Conservation (phyloP, 1,140 invertebrate species). For the Acyrthosiphon pisum region DNA sequence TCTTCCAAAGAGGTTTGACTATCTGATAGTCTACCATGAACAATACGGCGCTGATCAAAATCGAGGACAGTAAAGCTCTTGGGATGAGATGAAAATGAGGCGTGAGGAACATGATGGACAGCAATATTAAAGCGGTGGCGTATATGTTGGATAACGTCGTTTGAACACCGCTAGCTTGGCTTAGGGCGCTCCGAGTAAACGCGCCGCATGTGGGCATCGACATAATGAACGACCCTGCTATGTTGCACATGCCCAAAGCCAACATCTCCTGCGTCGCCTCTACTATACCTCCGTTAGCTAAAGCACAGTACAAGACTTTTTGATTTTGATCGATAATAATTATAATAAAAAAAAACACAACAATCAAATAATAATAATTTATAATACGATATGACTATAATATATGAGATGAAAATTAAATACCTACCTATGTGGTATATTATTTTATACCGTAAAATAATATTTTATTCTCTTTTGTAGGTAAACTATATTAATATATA, state of each 20-base stretch:
- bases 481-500: not conserved
- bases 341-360: not conserved
- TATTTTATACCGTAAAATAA: not conserved
- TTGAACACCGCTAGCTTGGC: slow-evolving; percentile 76
- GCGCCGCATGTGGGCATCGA: slow-evolving; percentile 78
- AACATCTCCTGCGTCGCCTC: slow-evolving; percentile 76
- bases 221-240: slow-evolving; percentile 75
- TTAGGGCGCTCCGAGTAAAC: slow-evolving; percentile 77
- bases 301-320: not conserved
- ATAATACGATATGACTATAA: too few relatives aligned
- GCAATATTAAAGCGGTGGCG: slow-evolving; percentile 68
- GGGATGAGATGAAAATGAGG: slow-evolving; percentile 78
- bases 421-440: not conserved
- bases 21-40: slow-evolving; percentile 74
- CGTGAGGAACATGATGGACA: slow-evolving; percentile 72
- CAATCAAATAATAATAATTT: not conserved
- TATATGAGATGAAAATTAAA: too few relatives aligned
- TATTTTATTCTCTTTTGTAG: too few relatives aligned
- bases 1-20: slow-evolving; percentile 70
- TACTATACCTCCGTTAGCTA: slow-evolving; percentile 66
- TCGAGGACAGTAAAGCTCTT: slow-evolving; percentile 70
- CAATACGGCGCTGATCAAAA: slow-evolving; percentile 75
- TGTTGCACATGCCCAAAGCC: slow-evolving; percentile 73
- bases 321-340: not conserved
- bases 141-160: slow-evolving; percentile 77